phyloP scores from a whole-genome alignment of 2,113 vertebrate species.

The Hymenochirus boettgeri region DNA sequence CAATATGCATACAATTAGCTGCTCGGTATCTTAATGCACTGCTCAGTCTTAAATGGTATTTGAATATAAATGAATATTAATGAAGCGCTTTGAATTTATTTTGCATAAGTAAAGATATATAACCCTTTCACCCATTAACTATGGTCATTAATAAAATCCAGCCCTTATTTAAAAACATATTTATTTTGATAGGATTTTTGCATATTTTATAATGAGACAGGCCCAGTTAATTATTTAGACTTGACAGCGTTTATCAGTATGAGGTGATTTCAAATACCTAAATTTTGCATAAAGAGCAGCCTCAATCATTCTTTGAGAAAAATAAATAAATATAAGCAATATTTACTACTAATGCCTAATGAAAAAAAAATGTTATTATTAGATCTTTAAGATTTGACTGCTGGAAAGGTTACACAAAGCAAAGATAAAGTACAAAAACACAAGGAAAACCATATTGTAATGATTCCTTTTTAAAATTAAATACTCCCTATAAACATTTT shows the following conservation, averaged over 20 bases:
- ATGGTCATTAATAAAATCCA: slow-evolving; percentile 62
- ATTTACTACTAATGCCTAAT: slow-evolving; percentile 68
- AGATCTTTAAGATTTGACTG: slow-evolving; percentile 78
- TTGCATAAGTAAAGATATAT: slow-evolving; percentile 78
- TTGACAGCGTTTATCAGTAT: slow-evolving; percentile 38
- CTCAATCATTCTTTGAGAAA: slow-evolving; percentile 30
- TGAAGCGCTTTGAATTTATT: slow-evolving; percentile 80
- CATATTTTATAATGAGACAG: slow-evolving; percentile 28
- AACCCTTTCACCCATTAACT: slow-evolving; percentile 64
- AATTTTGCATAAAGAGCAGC: slow-evolving; percentile 36
- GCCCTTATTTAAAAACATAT: slow-evolving; percentile 62
- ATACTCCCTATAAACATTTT: slow-evolving; percentile 47
- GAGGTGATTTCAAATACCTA: slow-evolving; percentile 27
- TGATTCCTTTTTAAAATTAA: slow-evolving; percentile 64
- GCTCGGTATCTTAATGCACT: slow-evolving; percentile 71
- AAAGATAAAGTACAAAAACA: slow-evolving; percentile 71
- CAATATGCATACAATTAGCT: slow-evolving; percentile 77
- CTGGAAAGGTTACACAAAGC: slow-evolving; percentile 76
- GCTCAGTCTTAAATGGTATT: slow-evolving; percentile 76
- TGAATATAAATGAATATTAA: slow-evolving; percentile 86
- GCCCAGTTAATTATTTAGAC: slow-evolving; percentile 33
- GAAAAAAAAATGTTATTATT: slow-evolving; percentile 73
- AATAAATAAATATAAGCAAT: slow-evolving; percentile 50
- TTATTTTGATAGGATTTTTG: slow-evolving; percentile 41
- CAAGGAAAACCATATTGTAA: slow-evolving; percentile 64